Conservation (phyloP, 1,140 invertebrate species). For the Choristoneura fumiferana region DNA sequence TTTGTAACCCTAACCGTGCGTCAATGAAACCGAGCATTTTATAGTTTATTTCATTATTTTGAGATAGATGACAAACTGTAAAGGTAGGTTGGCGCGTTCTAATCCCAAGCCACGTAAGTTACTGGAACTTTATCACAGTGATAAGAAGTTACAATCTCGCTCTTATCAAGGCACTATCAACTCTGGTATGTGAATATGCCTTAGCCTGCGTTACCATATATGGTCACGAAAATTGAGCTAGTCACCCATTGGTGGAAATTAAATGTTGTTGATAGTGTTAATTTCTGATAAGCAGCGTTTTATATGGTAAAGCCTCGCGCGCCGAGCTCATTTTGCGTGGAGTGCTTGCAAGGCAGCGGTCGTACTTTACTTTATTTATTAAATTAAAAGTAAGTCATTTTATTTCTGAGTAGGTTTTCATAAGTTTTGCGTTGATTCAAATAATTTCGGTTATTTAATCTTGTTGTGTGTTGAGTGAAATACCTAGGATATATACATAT, state of each 20-base stretch:
- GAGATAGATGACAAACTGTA: constrained; percentile 20
- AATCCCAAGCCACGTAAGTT: constrained; percentile 10
- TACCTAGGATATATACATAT: too few relatives aligned
- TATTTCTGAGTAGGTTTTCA: constrained; percentile 25
- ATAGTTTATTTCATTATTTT: too few relatives aligned
- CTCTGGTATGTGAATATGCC: constrained; percentile 40
- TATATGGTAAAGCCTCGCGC: constrained; percentile 67
- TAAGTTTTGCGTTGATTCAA: background rate
- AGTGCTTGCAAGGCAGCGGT: constrained; percentile 56
- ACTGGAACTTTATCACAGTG: background rate
- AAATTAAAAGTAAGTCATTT: constrained; percentile 59
- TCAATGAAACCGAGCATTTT: constrained; percentile 1
- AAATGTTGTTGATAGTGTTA: constrained; percentile 55
- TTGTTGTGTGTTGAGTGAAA: too few relatives aligned
- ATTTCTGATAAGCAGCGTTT: constrained; percentile 69
- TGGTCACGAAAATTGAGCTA: constrained; percentile 67
- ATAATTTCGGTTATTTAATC: too few relatives aligned
- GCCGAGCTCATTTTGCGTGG: constrained; percentile 60
- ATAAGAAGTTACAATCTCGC: constrained; percentile 27
- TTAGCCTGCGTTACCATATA: constrained; percentile 65
- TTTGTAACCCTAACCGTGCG: too few relatives aligned
- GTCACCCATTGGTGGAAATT: constrained; percentile 59
- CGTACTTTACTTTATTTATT: constrained; percentile 50
- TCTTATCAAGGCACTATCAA: constrained; percentile 51
- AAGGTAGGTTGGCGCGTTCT: constrained; percentile 16